These are phyloP conservation scores for Acanthaster planci DNA, from an alignment of 35 echinoderm and acorn worm genomes.

Conservation along the genomic window DNA sequence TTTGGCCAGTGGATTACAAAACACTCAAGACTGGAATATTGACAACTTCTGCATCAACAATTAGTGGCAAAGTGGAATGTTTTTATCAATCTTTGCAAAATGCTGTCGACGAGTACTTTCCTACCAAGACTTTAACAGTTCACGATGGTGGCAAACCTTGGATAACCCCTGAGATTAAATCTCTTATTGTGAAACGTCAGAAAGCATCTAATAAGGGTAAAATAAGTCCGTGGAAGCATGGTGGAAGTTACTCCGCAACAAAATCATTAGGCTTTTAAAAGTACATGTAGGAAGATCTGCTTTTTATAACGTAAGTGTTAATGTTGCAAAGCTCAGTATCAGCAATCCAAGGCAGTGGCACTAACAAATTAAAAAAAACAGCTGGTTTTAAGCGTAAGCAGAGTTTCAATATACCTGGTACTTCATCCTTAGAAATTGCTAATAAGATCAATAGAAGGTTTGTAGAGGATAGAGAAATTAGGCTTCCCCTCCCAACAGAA, in stretches of 20 bases:
- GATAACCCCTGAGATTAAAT: conserved; percentile 13
- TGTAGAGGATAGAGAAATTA: too few species aligned
- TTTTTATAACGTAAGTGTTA: background rate
- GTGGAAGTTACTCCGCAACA: conserved; percentile 13
- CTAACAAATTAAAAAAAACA: background rate
- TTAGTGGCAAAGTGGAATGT: background rate
- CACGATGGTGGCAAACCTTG: background rate
- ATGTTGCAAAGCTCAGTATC: background rate
- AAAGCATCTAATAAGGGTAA: background rate
- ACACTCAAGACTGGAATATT: background rate
- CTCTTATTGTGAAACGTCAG: background rate
- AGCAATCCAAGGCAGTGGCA: background rate
- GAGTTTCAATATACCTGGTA: background rate
- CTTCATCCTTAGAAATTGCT: background rate
- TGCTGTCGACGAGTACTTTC: background rate
- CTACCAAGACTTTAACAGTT: background rate
- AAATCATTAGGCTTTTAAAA: conserved; percentile 3
- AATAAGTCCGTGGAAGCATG: background rate
- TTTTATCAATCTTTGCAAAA: background rate
- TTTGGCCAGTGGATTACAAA: conserved; percentile 48
- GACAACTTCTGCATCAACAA: too few species aligned
- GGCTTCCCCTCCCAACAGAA: too few species aligned
- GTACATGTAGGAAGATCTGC: background rate
- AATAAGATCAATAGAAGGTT: background rate
- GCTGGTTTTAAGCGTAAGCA: background rate